Evolutionary conservation across 1,140 invertebrate species (phyloP), one percentile per base, ranked within the genome.

Genomic region (Heliconius hermathena): DNA sequence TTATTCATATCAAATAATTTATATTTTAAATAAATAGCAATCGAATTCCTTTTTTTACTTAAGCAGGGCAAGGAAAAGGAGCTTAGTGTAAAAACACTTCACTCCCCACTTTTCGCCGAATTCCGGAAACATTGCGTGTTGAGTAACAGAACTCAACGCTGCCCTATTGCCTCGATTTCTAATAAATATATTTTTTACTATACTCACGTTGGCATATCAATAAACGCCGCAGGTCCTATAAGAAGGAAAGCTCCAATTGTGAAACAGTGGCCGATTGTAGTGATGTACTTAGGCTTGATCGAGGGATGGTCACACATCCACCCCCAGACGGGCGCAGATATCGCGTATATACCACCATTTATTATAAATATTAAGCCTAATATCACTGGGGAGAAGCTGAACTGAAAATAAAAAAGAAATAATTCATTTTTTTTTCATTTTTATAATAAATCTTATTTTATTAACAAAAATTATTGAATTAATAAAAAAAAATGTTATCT

Each of bases 351-450:
- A 1, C 97, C 98, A 5, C 98, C 98, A 87, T 98, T 98, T 70
- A 98, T 97, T 20, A 99, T 96, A 90, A 99, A 99, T 96, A 98
- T 97, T 18, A 98, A 88, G 0, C 98, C 98, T 46, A 98, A 94
- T 11, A 97, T 88, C 9, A 98, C 95, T 0, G 97, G 97, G 85
- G 96, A 93, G 74, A 98, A 93, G 16, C 96, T 87, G 85, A 98
- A 95, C 94, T 95, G 88, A 20, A 85, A 97, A 88, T 89, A 97
- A 97, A 81, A 29, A 54, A 18, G 8, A 57, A 20, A 54, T 54
- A 8, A 54, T 20, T n/a, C 6, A 54, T n/a, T 18, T 54, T 1
- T 54, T 1, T 46, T 13, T 46, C 4, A 16, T 46, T 16, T 46
- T 16, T 46, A 46, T 46, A 46, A 46, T 33, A 33, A 33, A 33